These are phyloP conservation scores for Drosophila nr. medialis DNA, from an alignment of 2,888 invertebrate species.

Conservation along the genomic window DNA sequence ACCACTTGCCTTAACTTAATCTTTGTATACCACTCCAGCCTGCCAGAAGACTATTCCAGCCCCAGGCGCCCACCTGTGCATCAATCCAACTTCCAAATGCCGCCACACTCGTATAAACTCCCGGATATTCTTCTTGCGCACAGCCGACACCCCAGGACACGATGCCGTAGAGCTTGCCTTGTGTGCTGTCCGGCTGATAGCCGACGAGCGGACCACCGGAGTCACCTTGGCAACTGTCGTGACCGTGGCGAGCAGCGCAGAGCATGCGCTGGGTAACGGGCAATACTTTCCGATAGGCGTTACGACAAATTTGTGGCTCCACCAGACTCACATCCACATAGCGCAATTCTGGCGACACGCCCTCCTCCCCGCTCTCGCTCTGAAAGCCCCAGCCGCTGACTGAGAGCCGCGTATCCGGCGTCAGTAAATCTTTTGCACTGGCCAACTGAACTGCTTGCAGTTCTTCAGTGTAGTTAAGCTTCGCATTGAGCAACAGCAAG, in stretches of 20 bases:
- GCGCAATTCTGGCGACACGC: slow-evolving; percentile 62
- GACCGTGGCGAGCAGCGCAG: slow-evolving; percentile 77
- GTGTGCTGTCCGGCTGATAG: slow-evolving; percentile 30
- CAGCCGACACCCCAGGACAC: slow-evolving; percentile 82
- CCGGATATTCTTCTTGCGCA: slow-evolving; percentile 74
- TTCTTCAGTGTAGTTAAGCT: slow-evolving; percentile 62
- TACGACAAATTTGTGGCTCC: slow-evolving; percentile 50
- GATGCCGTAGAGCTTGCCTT: slow-evolving; percentile 72
- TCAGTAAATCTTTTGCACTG: slow-evolving; percentile 40
- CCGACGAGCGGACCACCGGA: slow-evolving; percentile 81
- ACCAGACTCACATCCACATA: slow-evolving; percentile 70
- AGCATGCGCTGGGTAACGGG: slow-evolving; percentile 76
- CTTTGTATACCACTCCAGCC: slow-evolving; percentile 65
- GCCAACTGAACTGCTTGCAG: slow-evolving; percentile 70
- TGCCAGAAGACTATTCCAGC: slow-evolving; percentile 56
- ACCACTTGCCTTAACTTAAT: neutral
- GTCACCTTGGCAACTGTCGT: slow-evolving; percentile 81
- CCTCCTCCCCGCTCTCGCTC: slow-evolving; percentile 59
- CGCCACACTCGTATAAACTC: slow-evolving; percentile 75
- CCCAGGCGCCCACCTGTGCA: slow-evolving; percentile 70
- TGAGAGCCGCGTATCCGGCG: slow-evolving; percentile 44
- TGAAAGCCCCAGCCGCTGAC: slow-evolving; percentile 81
- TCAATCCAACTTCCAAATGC: slow-evolving; percentile 76
- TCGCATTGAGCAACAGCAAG: slow-evolving; percentile 66
- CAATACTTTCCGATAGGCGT: slow-evolving; percentile 67